These are phyloP conservation scores for Anthonomus grandis DNA, from an alignment of 1,140 invertebrate species.

Conservation along the genomic window DNA sequence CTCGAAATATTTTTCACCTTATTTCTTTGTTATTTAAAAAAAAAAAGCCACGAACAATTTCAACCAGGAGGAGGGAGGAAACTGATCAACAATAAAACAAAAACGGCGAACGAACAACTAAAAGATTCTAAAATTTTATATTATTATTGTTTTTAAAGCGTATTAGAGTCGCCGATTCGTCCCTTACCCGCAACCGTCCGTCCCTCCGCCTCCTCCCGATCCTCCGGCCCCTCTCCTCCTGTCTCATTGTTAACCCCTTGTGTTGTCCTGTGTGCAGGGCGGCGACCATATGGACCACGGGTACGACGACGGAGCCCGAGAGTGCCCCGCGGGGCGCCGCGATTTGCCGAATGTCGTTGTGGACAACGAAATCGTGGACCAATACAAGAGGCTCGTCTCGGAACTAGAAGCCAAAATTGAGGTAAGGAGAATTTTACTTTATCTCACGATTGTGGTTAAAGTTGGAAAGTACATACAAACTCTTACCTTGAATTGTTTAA, in stretches of 20 bases:
- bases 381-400: conserved; percentile 38
- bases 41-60: no score
- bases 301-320: conserved; percentile 19
- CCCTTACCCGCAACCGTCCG: neutral
- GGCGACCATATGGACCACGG: conserved; percentile 14
- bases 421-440: no score
- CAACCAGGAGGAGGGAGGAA: no score
- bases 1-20: no score
- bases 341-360: no score
- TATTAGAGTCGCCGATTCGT: conserved; percentile 14
- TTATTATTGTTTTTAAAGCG: conserved; percentile 4
- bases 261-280: conserved; percentile 35
- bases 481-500: no score
- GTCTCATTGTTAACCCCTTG: conserved; percentile 19
- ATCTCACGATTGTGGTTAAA: no score
- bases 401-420: conserved; percentile 43
- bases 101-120: no score
- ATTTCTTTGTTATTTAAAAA: no score
- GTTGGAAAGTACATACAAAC: no score
- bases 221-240: neutral
- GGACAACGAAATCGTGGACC: conserved; percentile 34
- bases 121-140: neutral
- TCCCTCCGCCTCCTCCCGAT: neutral
- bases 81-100: no score
- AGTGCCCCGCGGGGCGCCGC: neutral